These are phyloP conservation scores for Pogona vitticeps DNA, from an alignment of 2,113 vertebrate genomes.

Conservation along the genomic window DNA sequence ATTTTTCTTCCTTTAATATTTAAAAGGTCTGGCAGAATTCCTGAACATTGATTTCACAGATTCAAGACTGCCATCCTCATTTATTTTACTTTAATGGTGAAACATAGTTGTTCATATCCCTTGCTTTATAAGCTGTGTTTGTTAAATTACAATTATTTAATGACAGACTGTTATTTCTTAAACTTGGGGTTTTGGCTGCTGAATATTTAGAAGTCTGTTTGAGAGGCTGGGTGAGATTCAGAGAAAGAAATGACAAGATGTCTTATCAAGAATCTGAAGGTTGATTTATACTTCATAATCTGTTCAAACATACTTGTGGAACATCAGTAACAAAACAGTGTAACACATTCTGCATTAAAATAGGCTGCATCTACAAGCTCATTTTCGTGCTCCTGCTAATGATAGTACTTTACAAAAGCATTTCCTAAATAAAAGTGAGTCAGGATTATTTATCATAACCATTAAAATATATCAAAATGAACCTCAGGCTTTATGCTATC, in stretches of 20 bases:
- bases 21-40: slow-evolving; percentile 15
- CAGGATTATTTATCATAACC: neutral
- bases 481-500: too few relatives aligned
- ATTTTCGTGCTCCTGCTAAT: neutral
- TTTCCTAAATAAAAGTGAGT: neutral
- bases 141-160: slow-evolving; percentile 46
- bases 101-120: slow-evolving; percentile 13
- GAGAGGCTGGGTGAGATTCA: neutral
- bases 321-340: neutral
- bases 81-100: slow-evolving; percentile 27
- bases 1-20: neutral
- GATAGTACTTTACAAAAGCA: neutral
- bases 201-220: slow-evolving; percentile 12
- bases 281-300: neutral
- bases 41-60: neutral
- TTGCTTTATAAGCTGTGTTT: neutral
- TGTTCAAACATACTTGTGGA: neutral
- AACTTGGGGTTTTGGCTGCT: neutral
- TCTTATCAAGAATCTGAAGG: neutral
- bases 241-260: neutral
- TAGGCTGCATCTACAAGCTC: neutral
- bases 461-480: too few relatives aligned
- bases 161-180: neutral
- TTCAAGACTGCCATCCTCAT: neutral
- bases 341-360: neutral